Percentiles rank a stretch among this genome's conserved stretches.
phyloP scores from a whole-genome alignment of 2,113 vertebrate genomes.

The Coturnix japonica region DNA sequence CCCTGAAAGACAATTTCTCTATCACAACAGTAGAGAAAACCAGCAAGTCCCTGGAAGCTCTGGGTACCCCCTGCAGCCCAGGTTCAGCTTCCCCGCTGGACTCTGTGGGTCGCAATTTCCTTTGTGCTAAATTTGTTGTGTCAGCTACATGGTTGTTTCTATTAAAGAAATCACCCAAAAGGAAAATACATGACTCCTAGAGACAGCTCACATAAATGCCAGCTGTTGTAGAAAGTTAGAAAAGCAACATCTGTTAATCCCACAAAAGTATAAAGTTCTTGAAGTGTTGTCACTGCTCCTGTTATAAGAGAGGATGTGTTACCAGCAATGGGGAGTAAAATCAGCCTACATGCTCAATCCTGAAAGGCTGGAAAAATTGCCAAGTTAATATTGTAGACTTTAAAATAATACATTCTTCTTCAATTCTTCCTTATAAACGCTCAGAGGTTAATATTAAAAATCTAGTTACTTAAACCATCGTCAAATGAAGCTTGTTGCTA shows the following conservation, averaged over 20 bases:
- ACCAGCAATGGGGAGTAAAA: not conserved
- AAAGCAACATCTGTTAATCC: not conserved
- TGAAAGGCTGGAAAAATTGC: not conserved
- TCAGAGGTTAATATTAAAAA: not conserved
- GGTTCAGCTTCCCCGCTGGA: not conserved
- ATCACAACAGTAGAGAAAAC: not conserved
- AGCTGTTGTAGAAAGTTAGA: not conserved
- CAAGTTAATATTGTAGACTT: not conserved
- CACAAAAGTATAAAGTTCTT: not conserved
- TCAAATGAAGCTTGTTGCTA: not conserved
- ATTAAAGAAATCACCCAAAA: not conserved
- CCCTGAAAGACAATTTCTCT: not conserved
- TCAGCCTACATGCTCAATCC: not conserved
- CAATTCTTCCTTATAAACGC: not conserved
- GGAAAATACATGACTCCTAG: not conserved
- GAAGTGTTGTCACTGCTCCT: not conserved
- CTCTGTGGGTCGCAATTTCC: not conserved
- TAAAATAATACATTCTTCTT: not conserved
- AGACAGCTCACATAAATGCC: not conserved
- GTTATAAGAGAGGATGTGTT: not conserved
- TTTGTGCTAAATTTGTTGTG: not conserved
- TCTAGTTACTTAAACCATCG: not conserved
- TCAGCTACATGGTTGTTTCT: not conserved
- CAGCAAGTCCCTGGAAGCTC: not conserved
- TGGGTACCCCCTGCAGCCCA: not conserved